Evolutionary conservation across 2,797 vertebrate species (phyloP), one percentile per base, ranked within the genome.

Genomic region (Myripristis murdjan): DNA sequence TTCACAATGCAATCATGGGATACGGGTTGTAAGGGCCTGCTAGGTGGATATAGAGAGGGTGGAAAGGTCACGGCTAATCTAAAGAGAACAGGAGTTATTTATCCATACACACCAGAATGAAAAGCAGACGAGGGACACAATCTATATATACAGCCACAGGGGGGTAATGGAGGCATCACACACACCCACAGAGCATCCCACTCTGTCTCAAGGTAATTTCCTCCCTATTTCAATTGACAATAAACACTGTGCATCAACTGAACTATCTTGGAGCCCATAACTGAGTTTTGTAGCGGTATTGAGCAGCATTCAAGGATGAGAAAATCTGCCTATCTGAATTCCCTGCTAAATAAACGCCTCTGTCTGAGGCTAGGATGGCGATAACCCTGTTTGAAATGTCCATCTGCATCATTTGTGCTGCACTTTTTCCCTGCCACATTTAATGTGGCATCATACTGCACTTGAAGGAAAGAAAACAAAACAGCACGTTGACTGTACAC

Each of bases 11-110:
- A 88, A 85, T 91, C 89, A 89, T 51, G 54, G 88, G 73, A 78
- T 86, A 86, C 86, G 87, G 87, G 79, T 82, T 85, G 85, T 77
- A 71, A 79, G 82, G 81, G 85, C 52, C 74, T 79, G 79, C 64
- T 82, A 69, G 83, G 82, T 87, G 87, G 84, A 79, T 80, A 80
- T 76, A 85, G 69, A 79, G 16, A 60, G 86, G 88, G 89, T 75
- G 81, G 83, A 92, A 93, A 92, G 91, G 92, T 93, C 90, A 90
- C 2, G 10, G 85, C 86, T 93, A 93, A 92, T 94, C 91, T 91
- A 87, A 84, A 88, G 86, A 84, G 82, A 91, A 92, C 86, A 82
- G 81, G 79, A 83, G 83, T 92, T 90, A 93, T 93, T 92, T 93
- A 94, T 94, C 93, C 88, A 87, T 87, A 91, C 86, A 75, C 79